A percentile compares a stretch with the other conserved stretches of the same genome.
These are phyloP conservation scores for Mythimna albipuncta DNA, from an alignment of 2,888 invertebrate genomes.

Conservation along the genomic window DNA sequence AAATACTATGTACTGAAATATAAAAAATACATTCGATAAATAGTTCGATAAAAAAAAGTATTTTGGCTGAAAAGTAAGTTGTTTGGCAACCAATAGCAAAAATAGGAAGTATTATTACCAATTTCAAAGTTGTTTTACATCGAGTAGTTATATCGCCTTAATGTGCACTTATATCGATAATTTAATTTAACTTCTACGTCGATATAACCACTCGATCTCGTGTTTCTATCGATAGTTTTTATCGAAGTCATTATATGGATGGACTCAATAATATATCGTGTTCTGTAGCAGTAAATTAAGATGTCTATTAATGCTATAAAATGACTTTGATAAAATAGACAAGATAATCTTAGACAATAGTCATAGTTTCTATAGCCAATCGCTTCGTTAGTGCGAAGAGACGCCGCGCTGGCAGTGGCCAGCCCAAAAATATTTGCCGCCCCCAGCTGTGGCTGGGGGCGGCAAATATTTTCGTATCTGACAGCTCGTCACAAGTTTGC, in stretches of 20 bases:
- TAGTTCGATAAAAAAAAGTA: conserved; percentile 2
- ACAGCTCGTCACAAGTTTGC: background rate
- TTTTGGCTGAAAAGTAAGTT: conserved; percentile 10
- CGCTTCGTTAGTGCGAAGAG: background rate
- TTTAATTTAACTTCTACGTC: conserved; percentile 18
- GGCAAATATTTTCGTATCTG: background rate
- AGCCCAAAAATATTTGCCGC: too few species aligned
- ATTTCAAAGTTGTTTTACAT: conserved; percentile 13
- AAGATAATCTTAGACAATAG: conserved; percentile 28
- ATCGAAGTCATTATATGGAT: conserved; percentile 25
- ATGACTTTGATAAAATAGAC: conserved; percentile 30
- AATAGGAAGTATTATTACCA: conserved; percentile 16
- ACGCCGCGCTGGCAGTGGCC: background rate
- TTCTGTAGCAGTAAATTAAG: conserved; percentile 31
- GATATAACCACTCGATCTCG: conserved; percentile 42
- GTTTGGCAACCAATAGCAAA: background rate
- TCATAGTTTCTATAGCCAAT: conserved; percentile 30
- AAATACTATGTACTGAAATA: conserved; percentile 14
- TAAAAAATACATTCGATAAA: conserved; percentile 28
- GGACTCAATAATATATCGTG: conserved; percentile 32
- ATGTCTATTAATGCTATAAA: conserved; percentile 5
- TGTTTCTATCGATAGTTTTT: conserved; percentile 26
- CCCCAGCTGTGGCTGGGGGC: too few species aligned
- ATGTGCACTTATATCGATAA: conserved; percentile 37
- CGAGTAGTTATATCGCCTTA: conserved; percentile 31